Conservation (phyloP, 2,888 invertebrate species). For the Rugalucina vietnamica region DNA sequence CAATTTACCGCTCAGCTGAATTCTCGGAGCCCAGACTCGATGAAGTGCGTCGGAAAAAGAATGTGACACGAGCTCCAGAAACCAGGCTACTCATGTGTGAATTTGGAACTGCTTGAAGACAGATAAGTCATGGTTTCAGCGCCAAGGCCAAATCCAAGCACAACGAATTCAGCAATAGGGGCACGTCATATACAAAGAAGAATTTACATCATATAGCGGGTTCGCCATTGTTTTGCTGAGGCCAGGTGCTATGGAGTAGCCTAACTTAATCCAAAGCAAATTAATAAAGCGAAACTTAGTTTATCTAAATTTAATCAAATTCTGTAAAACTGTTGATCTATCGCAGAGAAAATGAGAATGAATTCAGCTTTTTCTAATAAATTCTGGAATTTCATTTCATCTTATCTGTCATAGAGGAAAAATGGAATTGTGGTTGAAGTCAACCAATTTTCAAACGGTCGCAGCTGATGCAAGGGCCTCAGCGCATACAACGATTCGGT, state of each 20-base stretch:
- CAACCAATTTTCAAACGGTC: not conserved
- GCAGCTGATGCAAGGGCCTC: no score
- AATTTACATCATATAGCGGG: not conserved
- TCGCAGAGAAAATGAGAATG: not conserved
- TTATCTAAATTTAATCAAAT: conserved; percentile 14
- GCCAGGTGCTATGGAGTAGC: not conserved
- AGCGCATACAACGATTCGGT: no score
- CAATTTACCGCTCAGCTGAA: not conserved
- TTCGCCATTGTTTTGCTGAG: not conserved
- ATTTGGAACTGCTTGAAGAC: not conserved
- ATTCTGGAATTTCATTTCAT: conserved; percentile 8
- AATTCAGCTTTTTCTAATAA: conserved; percentile 11
- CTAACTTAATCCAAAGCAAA: not conserved
- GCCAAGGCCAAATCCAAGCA: not conserved
- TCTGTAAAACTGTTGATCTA: conserved; percentile 11
- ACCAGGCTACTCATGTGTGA: not conserved
- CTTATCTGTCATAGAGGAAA: conserved; percentile 2
- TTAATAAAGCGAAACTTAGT: conserved; percentile 14
- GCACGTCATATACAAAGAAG: not conserved
- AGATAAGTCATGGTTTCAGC: not conserved
- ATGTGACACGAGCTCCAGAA: not conserved
- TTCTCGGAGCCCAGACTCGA: not conserved
- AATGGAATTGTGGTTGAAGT: not conserved
- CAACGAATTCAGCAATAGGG: not conserved
- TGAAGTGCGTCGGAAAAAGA: not conserved